Evolutionary conservation across 2,797 vertebrate species (phyloP).

Genomic region (Falco cherrug): DNA sequence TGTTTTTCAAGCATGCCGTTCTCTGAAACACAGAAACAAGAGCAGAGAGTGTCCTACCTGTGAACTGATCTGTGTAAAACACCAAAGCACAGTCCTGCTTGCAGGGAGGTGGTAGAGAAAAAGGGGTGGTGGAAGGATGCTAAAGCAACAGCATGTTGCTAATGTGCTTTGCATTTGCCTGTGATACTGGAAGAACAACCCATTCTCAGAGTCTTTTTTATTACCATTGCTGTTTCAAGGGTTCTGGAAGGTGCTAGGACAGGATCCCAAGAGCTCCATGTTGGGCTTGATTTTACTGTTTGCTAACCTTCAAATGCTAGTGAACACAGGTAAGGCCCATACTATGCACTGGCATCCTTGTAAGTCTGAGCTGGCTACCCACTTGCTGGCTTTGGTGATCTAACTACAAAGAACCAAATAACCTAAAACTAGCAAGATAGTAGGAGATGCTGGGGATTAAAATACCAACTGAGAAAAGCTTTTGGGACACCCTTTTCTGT

Average conservation of each 20-base stretch:
- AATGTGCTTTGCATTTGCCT: neutral
- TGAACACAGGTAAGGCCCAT: neutral
- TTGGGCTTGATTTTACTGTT: neutral
- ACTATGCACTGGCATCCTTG: neutral
- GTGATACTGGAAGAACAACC: neutral
- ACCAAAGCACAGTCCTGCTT: neutral
- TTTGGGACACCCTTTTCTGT: neutral
- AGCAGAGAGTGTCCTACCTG: neutral
- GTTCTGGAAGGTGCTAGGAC: neutral
- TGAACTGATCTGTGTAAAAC: constrained; percentile 36
- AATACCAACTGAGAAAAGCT: neutral
- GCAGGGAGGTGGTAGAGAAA: neutral
- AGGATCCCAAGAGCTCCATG: neutral
- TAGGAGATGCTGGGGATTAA: neutral
- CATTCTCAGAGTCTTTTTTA: neutral
- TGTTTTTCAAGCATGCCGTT: neutral
- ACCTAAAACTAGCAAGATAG: neutral
- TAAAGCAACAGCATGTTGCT: neutral
- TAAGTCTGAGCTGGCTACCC: neutral
- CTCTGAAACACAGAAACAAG: neutral
- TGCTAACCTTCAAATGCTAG: neutral
- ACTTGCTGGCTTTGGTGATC: neutral
- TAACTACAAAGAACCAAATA: neutral
- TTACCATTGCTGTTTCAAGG: neutral
- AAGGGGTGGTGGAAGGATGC: neutral